phyloP scores from a whole-genome alignment of 2,888 invertebrate species.

The Leptopterna dolabrata region DNA sequence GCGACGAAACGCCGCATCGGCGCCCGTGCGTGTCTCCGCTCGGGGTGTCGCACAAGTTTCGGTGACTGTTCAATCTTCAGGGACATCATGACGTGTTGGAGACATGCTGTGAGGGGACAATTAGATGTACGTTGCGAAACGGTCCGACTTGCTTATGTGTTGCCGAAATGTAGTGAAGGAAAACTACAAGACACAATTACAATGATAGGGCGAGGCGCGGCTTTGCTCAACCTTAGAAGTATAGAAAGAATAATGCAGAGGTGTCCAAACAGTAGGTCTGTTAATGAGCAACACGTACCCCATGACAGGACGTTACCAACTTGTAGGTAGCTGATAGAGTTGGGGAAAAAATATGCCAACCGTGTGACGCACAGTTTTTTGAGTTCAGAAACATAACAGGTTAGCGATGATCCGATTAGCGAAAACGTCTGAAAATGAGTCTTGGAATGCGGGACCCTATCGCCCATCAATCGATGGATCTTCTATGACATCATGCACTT shows the following conservation, averaged over 20 bases:
- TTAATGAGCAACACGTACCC: not conserved
- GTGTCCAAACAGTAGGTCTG: not conserved
- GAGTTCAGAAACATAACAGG: too few relatives aligned
- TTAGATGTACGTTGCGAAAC: not conserved
- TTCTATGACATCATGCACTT: too few relatives aligned
- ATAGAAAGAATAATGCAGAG: not conserved
- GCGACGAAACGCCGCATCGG: not conserved
- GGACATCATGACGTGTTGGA: not conserved
- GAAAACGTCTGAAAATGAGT: too few relatives aligned
- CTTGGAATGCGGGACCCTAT: too few relatives aligned
- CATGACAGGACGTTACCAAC: not conserved
- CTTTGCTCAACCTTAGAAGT: not conserved
- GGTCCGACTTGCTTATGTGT: not conserved
- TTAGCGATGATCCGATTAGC: too few relatives aligned
- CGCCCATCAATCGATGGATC: too few relatives aligned
- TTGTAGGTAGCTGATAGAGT: too few relatives aligned
- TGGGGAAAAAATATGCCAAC: too few relatives aligned
- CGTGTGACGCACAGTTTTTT: too few relatives aligned
- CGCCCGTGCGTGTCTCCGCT: not conserved
- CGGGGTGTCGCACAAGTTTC: not conserved
- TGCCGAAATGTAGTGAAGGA: not conserved
- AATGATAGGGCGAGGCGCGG: too few relatives aligned
- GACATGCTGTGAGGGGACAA: not conserved
- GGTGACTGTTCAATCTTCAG: not conserved
- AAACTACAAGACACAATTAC: not conserved